Percentiles rank a stretch among this genome's conserved stretches.
Conservation (phyloP, 2,797 vertebrate species). For the Tragopan temminckii region DNA sequence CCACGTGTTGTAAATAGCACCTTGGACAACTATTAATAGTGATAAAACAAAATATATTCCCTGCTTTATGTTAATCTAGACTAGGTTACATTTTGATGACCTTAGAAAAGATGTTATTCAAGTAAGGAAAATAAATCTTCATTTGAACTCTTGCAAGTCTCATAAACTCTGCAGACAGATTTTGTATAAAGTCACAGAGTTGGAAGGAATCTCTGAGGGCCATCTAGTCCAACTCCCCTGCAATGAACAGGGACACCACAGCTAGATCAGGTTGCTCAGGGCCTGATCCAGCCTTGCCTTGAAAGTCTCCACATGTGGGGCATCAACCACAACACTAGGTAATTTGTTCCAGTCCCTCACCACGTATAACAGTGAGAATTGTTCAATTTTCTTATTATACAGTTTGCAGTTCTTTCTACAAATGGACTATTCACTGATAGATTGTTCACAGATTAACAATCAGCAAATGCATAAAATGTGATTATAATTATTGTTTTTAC, state of each 20-base stretch:
- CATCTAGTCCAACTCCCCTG: no score
- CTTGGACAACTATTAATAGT: not conserved
- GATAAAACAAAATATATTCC: not conserved
- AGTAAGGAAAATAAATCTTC: not conserved
- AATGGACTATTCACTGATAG: not conserved
- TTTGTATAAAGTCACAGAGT: no score
- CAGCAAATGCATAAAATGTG: not conserved
- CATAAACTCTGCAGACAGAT: not conserved
- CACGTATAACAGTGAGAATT: not conserved
- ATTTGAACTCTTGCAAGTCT: not conserved
- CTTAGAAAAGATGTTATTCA: not conserved
- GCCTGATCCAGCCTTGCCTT: no score
- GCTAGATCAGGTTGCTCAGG: no score
- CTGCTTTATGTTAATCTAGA: not conserved
- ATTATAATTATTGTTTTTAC: not conserved
- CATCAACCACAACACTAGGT: no score
- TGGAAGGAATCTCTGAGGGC: no score
- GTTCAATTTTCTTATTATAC: conserved; percentile 2
- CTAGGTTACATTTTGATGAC: not conserved
- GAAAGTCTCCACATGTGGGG: no score
- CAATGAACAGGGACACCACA: no score
- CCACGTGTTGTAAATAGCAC: not conserved
- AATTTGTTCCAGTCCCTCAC: no score
- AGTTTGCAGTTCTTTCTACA: not conserved
- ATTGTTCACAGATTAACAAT: not conserved